Evolutionary conservation across 1,140 invertebrate species (phyloP).

Genomic region (Diplogasteroides magnus): DNA sequence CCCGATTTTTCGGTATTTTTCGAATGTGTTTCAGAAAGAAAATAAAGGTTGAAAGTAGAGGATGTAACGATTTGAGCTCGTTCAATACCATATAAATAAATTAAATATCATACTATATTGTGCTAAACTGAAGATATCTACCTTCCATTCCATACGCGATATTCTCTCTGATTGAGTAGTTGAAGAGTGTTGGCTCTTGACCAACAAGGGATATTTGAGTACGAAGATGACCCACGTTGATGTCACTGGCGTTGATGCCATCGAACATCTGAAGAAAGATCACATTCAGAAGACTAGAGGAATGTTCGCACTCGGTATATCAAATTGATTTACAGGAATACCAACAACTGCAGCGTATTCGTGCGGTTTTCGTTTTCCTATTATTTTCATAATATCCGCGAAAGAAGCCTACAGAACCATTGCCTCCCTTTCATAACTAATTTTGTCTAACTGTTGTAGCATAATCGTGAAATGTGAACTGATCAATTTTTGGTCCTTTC

Average conservation of each 20-base stretch:
- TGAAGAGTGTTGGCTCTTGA: conserved; percentile 56
- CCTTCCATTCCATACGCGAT: conserved; percentile 33
- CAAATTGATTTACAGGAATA: conserved; percentile 7
- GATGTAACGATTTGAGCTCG: no score
- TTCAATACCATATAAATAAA: no score
- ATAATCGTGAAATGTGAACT: no score
- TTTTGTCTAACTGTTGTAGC: no score
- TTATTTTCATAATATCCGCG: neutral
- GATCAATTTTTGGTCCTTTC: no score
- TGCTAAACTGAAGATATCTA: no score
- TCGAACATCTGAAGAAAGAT: conserved; percentile 35
- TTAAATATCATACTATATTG: no score
- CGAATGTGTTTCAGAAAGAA: conserved; percentile 7
- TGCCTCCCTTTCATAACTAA: no score
- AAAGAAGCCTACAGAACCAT: neutral
- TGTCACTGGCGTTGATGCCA: conserved; percentile 33
- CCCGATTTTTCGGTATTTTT: neutral
- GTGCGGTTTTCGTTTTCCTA: neutral
- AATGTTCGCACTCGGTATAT: no score
- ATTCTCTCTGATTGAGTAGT: conserved; percentile 55
- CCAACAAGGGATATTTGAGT: conserved; percentile 55
- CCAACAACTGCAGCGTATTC: neutral
- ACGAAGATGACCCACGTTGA: conserved; percentile 33
- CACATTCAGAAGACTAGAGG: neutral
- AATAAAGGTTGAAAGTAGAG: no score